phyloP scores from a whole-genome alignment of 2,888 invertebrate species.

The Tridacna crocea region DNA sequence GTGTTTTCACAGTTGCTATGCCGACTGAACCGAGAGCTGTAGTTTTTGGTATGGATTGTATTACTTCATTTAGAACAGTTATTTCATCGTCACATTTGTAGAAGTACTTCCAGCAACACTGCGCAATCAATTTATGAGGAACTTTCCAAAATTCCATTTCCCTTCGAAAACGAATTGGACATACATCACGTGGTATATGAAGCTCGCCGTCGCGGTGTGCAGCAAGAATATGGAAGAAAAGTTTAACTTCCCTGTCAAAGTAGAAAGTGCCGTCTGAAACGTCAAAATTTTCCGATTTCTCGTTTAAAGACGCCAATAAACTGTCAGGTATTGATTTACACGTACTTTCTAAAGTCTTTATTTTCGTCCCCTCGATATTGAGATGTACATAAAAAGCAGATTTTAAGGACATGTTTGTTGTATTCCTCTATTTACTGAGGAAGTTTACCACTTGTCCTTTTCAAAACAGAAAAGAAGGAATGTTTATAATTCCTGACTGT shows the following conservation, averaged over 20 bases:
- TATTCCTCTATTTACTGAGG: too few relatives aligned
- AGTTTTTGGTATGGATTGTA: background rate
- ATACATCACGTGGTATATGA: slow-evolving; percentile 54
- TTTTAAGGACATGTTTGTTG: too few relatives aligned
- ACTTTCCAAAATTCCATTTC: slow-evolving; percentile 56
- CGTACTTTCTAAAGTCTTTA: background rate
- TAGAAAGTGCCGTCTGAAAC: slow-evolving; percentile 15
- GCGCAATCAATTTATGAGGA: slow-evolving; percentile 36
- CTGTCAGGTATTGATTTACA: background rate
- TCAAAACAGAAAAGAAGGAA: too few relatives aligned
- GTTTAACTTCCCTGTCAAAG: slow-evolving; percentile 55
- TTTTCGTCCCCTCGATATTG: background rate
- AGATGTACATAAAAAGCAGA: background rate
- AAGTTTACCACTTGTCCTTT: too few relatives aligned
- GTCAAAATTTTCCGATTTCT: background rate
- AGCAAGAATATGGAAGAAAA: slow-evolving; percentile 49
- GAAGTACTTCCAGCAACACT: slow-evolving; percentile 55
- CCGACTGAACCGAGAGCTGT: background rate
- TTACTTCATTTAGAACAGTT: slow-evolving; percentile 21
- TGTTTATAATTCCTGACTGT: too few relatives aligned
- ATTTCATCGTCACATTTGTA: slow-evolving; percentile 41
- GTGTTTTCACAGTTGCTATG: too few relatives aligned
- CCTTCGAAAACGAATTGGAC: slow-evolving; percentile 40
- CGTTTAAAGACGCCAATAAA: background rate
- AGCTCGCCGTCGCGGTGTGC: slow-evolving; percentile 39